These are phyloP conservation scores for Meghimatium bilineatum DNA, from an alignment of 2,888 invertebrate species.

Conservation along the genomic window DNA sequence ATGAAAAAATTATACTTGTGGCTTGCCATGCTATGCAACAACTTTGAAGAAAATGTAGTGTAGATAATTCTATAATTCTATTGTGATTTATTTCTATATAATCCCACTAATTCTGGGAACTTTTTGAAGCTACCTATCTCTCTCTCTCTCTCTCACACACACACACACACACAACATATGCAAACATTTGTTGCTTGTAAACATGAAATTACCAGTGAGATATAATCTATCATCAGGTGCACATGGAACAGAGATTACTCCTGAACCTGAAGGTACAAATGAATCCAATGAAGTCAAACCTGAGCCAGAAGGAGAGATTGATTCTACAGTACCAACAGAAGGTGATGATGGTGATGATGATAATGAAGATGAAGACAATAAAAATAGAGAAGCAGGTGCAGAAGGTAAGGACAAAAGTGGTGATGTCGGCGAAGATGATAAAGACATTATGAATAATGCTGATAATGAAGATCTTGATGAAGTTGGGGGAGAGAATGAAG, in stretches of 20 bases:
- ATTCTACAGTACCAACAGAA: neutral
- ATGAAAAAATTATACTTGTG: too few species aligned
- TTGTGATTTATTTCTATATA: too few species aligned
- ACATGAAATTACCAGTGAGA: neutral
- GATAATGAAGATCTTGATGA: neutral
- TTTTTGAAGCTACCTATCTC: too few species aligned
- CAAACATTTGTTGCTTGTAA: neutral
- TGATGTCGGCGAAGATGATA: constrained; percentile 5
- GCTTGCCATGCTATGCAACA: too few species aligned
- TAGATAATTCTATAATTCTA: too few species aligned
- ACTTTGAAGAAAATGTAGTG: too few species aligned
- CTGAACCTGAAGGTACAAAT: constrained; percentile 10
- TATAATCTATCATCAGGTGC: neutral
- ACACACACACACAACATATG: too few species aligned
- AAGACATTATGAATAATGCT: constrained; percentile 6
- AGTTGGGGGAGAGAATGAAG: neutral
- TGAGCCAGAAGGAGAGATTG: neutral
- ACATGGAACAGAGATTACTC: neutral
- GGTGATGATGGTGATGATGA: constrained; percentile 16
- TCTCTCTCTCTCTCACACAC: too few species aligned
- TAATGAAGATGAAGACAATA: neutral
- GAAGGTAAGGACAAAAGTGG: constrained; percentile 28
- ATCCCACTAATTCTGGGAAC: too few species aligned
- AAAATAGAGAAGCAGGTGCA: neutral
- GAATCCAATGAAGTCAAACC: constrained; percentile 6